phyloP scores from a whole-genome alignment of 2,113 vertebrate species.

The Bufo gargarizans region DNA sequence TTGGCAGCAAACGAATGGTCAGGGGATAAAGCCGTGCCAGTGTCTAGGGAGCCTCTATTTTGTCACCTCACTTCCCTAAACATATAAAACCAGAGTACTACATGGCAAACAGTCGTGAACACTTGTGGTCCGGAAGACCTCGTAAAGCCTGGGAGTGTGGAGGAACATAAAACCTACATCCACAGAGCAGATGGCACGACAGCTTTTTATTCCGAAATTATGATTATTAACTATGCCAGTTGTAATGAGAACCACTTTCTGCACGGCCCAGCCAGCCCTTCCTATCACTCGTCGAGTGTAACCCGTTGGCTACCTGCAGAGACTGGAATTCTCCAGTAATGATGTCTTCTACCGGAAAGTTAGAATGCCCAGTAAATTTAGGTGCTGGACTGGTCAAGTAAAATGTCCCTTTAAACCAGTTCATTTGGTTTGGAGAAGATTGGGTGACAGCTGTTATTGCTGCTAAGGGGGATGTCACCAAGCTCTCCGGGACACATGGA shows the following conservation, averaged over 20 bases:
- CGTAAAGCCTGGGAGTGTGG: conserved; percentile 5
- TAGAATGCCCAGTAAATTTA: neutral
- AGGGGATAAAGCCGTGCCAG: neutral
- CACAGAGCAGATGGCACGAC: conserved; percentile 35
- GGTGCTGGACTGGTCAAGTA: neutral
- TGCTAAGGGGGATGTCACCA: too few species aligned
- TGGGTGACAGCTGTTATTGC: too few species aligned
- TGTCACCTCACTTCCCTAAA: conserved; percentile 9
- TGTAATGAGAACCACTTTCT: conserved; percentile 20
- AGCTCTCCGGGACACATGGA: too few species aligned
- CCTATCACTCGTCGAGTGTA: neutral
- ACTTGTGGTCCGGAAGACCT: conserved; percentile 21
- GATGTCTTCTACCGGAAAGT: neutral
- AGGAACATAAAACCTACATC: conserved; percentile 10
- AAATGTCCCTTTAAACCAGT: neutral
- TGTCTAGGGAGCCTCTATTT: conserved; percentile 5
- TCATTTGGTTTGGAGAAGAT: neutral
- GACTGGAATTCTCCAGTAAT: neutral
- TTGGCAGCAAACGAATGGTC: neutral
- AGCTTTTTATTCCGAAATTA: conserved; percentile 39
- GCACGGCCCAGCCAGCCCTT: neutral
- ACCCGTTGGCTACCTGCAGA: conserved; percentile 6
- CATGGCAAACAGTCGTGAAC: conserved; percentile 2
- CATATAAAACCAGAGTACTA: conserved; percentile 20
- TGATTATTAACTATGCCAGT: conserved; percentile 42